Evolutionary conservation across 2,888 invertebrate genomes (phyloP), one percentile per base, ranked within the genome.

Genomic region (Muschampia plurimacula): DNA sequence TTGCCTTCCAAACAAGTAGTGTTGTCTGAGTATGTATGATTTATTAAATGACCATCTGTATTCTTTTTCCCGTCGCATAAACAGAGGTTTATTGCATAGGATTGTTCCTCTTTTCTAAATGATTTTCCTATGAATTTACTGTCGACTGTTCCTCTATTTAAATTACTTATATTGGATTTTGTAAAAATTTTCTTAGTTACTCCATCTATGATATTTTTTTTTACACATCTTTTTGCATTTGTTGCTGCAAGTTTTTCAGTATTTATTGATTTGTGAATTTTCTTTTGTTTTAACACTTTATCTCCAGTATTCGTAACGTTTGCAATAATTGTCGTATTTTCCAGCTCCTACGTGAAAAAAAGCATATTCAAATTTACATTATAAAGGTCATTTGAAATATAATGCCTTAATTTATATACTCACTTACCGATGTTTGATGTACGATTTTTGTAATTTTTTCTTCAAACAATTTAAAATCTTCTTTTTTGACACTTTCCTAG

Each of bases 71-170:
- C 75, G 36, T 81, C 81, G 76, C 87, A 91, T 60, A 93, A 78
- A 78, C 93, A 93, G 72, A 92, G 72, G 75, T 92, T 92, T 1
- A 92, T 88, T 62, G 92, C 86, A 79, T 84, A 91, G 4, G 86
- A 79, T 66, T 87, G 86, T 39, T 73, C 76, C 22, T 70, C 68
- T 72, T 78, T 83, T 68, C 77, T 80, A 36, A 76, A 75, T 8
- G 67, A 3, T 76, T 76, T 78, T n/a, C 72, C 74, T 15, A 72
- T 57, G 1, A 59, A 10, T 59, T 64, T 67, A 15, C 12, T 63
- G 3, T 67, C 72, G 2, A 32, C 6, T 32, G 32, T 3, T 36
- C 5, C 8, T 10, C 57, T 46, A 22, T 63, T 67, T 22, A 60
- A 39, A 57, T 67, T 55, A 10, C 12, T 55, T 2, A 22, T 22